Conservation (phyloP, 1,140 invertebrate species). For the Cherax destructor region DNA sequence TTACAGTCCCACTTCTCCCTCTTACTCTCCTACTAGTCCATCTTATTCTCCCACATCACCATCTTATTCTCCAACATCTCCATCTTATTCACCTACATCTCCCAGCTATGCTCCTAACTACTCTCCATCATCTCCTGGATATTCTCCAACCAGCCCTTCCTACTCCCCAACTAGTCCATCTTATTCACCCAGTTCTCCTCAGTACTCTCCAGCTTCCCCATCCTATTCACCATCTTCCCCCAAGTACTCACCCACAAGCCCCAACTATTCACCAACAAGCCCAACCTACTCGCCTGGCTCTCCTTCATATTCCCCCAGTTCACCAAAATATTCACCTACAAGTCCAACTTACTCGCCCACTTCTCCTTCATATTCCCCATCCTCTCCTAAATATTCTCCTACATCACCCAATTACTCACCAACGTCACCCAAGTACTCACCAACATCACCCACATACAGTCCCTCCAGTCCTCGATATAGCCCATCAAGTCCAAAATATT, state of each 20-base stretch:
- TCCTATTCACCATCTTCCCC: constrained; percentile 76
- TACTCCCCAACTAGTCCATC: constrained; percentile 78
- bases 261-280: constrained; percentile 77
- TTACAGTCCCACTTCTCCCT: constrained; percentile 86
- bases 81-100: constrained; percentile 73
- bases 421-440: constrained; percentile 73
- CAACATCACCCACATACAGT: constrained; percentile 75
- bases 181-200: constrained; percentile 77
- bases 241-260: constrained; percentile 75
- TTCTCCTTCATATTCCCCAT: constrained; percentile 77
- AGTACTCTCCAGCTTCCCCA: constrained; percentile 80
- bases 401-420: constrained; percentile 85
- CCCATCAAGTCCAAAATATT: constrained; percentile 80
- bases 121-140: constrained; percentile 77
- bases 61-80: constrained; percentile 74
- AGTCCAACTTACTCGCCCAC: constrained; percentile 84
- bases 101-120: constrained; percentile 80
- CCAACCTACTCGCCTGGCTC: constrained; percentile 78
- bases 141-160: constrained; percentile 78
- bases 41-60: constrained; percentile 84
- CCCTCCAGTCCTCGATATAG: constrained; percentile 80
- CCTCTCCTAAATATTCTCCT: constrained; percentile 86
- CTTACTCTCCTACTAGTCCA: constrained; percentile 84
- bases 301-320: constrained; percentile 76
- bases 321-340: constrained; percentile 78